phyloP scores from a whole-genome alignment of 1,140 invertebrate genomes.

The Pentalonia nigronervosa region DNA sequence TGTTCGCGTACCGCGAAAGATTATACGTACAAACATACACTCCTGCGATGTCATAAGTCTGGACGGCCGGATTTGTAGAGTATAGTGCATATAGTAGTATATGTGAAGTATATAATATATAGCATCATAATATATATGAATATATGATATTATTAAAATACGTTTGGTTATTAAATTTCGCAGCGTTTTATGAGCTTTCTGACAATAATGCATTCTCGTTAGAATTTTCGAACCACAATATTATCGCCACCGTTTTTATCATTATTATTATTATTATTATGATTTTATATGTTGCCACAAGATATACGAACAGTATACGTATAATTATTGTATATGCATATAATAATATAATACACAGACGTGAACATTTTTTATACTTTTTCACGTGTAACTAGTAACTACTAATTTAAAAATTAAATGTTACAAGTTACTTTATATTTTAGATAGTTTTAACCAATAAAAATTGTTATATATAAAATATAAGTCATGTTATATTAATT shows the following conservation, averaged over 20 bases:
- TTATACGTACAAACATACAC: neutral
- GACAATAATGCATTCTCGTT: neutral
- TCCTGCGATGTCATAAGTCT: neutral
- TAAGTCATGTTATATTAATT: no score
- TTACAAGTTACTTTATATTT: neutral
- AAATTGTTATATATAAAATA: neutral
- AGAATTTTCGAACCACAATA: neutral
- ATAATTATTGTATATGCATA: neutral
- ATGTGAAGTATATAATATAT: neutral
- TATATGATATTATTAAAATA: neutral
- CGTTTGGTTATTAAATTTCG: constrained; percentile 20
- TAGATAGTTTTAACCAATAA: neutral
- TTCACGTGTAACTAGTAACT: neutral
- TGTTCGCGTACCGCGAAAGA: neutral
- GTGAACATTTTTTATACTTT: neutral
- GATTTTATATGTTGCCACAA: neutral
- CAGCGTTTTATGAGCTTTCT: constrained; percentile 5
- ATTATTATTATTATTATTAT: neutral
- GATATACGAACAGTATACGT: neutral
- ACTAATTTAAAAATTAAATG: neutral
- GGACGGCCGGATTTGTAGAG: neutral
- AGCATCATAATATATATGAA: neutral
- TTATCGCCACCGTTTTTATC: neutral
- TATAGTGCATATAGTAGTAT: neutral
- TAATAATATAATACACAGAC: neutral